Percentiles rank a stretch among this genome's conserved stretches.
Conservation (phyloP, 2,113 vertebrate genomes). For the Cebus imitator region DNA sequence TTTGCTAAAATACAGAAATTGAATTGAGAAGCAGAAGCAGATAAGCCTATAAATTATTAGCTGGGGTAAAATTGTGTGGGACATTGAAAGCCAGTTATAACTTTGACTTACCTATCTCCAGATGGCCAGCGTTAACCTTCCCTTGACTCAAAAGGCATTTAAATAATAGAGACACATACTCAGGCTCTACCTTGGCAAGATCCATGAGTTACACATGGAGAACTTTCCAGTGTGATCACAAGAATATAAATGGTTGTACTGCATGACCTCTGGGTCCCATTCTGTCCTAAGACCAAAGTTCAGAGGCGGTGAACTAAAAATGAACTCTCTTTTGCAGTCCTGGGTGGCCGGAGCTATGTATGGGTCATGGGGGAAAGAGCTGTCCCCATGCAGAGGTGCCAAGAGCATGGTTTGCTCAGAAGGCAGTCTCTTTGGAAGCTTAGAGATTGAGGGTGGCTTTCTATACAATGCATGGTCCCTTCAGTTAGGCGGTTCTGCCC, state of each 20-base stretch:
- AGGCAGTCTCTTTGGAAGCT: background rate
- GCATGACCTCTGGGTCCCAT: background rate
- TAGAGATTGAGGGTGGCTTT: background rate
- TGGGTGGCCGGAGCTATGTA: background rate
- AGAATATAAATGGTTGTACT: background rate
- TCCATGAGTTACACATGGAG: background rate
- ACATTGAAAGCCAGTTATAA: background rate
- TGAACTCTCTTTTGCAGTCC: background rate
- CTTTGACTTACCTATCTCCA: background rate
- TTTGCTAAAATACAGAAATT: slow-evolving; percentile 11
- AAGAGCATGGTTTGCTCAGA: background rate
- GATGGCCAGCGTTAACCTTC: background rate
- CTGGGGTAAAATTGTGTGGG: background rate
- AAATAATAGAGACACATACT: background rate
- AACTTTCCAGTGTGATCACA: background rate
- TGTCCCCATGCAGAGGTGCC: background rate
- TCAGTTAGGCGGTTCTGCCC: background rate
- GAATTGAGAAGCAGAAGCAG: background rate
- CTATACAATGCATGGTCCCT: background rate
- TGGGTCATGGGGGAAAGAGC: background rate
- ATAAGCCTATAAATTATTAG: background rate
- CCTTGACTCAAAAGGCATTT: background rate
- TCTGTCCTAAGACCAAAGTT: background rate
- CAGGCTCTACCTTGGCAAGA: background rate
- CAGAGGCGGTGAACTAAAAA: background rate